Conservation (phyloP, 2,888 invertebrate genomes). For the Drosophila macrospina region DNA sequence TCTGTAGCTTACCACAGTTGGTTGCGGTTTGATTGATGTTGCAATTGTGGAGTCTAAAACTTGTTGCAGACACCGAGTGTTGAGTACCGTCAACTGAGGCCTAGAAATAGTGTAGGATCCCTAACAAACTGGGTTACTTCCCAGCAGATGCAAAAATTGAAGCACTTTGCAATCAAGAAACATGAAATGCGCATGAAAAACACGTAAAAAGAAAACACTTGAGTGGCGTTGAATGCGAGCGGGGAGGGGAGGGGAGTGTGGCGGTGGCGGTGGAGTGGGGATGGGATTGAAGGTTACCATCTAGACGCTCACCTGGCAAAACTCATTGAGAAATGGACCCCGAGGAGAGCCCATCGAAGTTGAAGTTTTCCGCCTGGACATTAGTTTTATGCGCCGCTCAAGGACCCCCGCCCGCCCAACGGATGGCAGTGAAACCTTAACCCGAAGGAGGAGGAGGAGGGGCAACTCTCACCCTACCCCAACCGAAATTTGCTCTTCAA, state of each 20-base stretch:
- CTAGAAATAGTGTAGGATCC: background rate
- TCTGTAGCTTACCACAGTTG: background rate
- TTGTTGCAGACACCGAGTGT: conserved; percentile 3
- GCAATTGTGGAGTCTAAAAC: conserved; percentile 12
- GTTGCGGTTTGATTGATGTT: conserved; percentile 36
- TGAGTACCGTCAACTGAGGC: background rate
- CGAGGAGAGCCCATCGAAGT: conserved; percentile 44
- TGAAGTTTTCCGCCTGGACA: conserved; percentile 61
- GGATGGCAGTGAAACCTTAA: conserved; percentile 32
- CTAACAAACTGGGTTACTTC: conserved; percentile 14
- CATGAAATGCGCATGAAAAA: conserved; percentile 54
- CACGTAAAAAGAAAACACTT: conserved; percentile 32
- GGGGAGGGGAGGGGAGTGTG: too few species aligned
- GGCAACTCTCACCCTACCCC: background rate
- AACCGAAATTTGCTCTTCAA: background rate
- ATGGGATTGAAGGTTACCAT: conserved; percentile 21
- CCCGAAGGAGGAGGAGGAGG: conserved; percentile 2
- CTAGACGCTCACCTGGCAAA: conserved; percentile 27
- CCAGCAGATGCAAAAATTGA: conserved; percentile 33
- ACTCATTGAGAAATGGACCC: conserved; percentile 56
- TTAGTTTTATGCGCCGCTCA: conserved; percentile 62
- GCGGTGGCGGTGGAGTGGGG: too few species aligned
- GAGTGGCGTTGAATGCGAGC: conserved; percentile 1
- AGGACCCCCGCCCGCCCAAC: conserved; percentile 58
- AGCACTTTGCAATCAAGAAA: conserved; percentile 53